Percentiles rank a stretch among this genome's conserved stretches.
Evolutionary conservation across 1,140 invertebrate genomes (phyloP).

Genomic region (Sitophilus oryzae): DNA sequence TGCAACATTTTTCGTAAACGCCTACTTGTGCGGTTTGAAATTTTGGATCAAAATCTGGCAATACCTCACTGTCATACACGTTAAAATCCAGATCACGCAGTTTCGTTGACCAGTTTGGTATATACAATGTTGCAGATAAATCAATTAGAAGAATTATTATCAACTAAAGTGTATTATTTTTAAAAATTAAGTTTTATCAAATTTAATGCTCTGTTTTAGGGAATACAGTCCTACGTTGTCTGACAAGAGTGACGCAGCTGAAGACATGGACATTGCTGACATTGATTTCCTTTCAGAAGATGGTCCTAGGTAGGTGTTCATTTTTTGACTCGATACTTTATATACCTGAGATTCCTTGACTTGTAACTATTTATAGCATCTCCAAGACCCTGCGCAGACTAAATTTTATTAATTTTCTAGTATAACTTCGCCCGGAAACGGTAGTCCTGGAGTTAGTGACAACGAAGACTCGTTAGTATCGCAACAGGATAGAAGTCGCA

Average conservation of each 20-base stretch:
- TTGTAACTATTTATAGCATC: background rate
- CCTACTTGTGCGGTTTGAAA: too few relatives aligned
- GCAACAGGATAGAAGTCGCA: constrained; percentile 26
- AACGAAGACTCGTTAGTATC: constrained; percentile 37
- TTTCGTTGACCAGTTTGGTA: too few relatives aligned
- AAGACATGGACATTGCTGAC: constrained; percentile 36
- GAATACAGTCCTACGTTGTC: constrained; percentile 53
- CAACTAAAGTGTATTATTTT: too few relatives aligned
- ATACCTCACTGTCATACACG: too few relatives aligned
- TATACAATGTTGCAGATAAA: too few relatives aligned
- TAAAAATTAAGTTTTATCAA: background rate
- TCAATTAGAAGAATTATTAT: too few relatives aligned
- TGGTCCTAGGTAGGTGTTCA: constrained; percentile 30
- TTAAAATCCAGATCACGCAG: too few relatives aligned
- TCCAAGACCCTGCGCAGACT: background rate
- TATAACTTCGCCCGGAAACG: constrained; percentile 48
- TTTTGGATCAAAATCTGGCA: too few relatives aligned
- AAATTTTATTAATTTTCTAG: constrained; percentile 28
- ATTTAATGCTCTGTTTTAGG: constrained; percentile 31
- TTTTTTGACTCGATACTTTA: background rate
- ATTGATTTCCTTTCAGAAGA: constrained; percentile 36
- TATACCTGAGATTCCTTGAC: background rate
- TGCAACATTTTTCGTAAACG: too few relatives aligned
- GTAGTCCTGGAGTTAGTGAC: constrained; percentile 48
- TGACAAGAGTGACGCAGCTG: constrained; percentile 46